Base-by-base conservation (phyloP, 1,140 invertebrate species). In the Pogonomyrmex barbatus region DNA sequence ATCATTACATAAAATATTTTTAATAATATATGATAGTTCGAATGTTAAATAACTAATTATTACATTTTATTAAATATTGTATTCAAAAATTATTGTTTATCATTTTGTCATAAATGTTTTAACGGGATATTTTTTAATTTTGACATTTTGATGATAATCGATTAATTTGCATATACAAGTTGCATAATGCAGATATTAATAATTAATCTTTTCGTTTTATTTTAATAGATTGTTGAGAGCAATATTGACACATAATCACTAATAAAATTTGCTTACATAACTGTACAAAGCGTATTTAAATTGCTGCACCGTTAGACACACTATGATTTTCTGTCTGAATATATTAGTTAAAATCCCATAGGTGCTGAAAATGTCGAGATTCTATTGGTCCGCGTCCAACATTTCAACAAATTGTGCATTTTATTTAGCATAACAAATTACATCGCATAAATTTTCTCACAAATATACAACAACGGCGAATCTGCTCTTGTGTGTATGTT, bases 341-440 rank as follows among this genome's bases (percentile, higher is more conserved):
- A 73, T 8, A 83, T 83, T 75, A 83, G 79, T 47, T 47, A 71
- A 82, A 54, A 83, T 73, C 33, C 42, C 33, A 47, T 73, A 82
- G 39, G 54, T 47, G 17, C 52, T 12, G 9, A 8, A 47, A 68
- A 68, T 30, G 47, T 71, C 3, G 33, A 75, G 45, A 58, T 82
- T 70, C 79, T 45, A 83, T 73, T 75, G 68, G 79, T 56, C 68
- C 24, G 42, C 56, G 30, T 75, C 79, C 79, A 75, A 56, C 54
- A 30, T 75, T 75, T 83, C 54, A 42, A 50, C 68, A 82, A 82
- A 82, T 71, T 52, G 54, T 45, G 56, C 67, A 50, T 83, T 83
- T 83, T 83, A 83, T 73, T 83, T 83, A 83, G 79, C 79, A 75
- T 83, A 83, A 83, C 56, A 83, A 83, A 83, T 83, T 60, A 83